Conservation (phyloP, 2,113 vertebrate genomes). For the Coracopsis vasa region DNA sequence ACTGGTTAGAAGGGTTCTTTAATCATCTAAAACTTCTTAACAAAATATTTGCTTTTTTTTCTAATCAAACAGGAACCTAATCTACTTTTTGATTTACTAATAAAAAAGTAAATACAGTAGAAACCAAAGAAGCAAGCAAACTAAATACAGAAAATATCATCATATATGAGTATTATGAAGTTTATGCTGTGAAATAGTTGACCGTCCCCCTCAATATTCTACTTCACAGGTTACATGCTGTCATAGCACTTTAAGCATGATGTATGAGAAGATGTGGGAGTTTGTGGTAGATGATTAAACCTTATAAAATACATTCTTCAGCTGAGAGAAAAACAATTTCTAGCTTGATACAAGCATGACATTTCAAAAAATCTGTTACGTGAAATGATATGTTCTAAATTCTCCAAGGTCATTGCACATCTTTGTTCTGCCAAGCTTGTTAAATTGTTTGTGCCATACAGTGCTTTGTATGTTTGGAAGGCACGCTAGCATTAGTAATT, state of each 20-base stretch:
- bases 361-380: background rate
- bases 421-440: background rate
- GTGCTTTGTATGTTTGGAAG: background rate
- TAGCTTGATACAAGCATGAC: background rate
- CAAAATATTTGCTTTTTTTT: background rate
- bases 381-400: background rate
- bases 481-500: background rate
- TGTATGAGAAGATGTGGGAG: background rate
- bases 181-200: background rate
- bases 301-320: background rate
- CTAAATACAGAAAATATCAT: background rate
- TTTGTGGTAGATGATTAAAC: background rate
- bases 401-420: background rate
- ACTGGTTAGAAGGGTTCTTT: background rate
- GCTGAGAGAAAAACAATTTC: background rate
- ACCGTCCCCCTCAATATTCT: background rate
- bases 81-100: background rate
- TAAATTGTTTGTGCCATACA: background rate
- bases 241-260: background rate
- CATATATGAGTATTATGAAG: background rate
- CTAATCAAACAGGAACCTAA: background rate
- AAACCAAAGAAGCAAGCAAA: background rate
- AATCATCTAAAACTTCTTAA: background rate
- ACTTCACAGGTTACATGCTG: background rate
- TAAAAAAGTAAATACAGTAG: background rate